Conservation (phyloP, 2,797 vertebrate genomes). For the Tachyglossus aculeatus region DNA sequence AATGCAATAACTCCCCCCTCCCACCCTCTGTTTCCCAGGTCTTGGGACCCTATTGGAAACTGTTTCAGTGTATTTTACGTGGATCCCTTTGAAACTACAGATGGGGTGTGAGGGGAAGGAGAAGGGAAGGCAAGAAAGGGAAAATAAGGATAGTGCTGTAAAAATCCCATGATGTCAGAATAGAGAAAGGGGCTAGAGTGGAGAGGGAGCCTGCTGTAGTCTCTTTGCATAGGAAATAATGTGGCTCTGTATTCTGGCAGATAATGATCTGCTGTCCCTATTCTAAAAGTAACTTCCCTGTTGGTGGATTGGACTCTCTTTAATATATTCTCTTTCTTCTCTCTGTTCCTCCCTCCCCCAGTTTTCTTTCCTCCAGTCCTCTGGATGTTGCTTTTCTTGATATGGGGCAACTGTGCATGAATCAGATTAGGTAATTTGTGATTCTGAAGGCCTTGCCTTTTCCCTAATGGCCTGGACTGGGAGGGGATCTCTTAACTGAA, state of each 20-base stretch:
- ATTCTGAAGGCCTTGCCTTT: background rate
- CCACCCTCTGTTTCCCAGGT: no score
- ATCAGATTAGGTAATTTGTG: background rate
- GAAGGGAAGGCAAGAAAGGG: no score
- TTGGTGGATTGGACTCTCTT: background rate
- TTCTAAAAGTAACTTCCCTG: no score
- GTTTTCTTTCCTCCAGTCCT: background rate
- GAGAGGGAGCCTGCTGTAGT: rapidly evolving
- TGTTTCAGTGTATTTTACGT: background rate
- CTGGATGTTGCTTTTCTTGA: background rate
- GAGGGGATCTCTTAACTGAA: no score
- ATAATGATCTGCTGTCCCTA: background rate
- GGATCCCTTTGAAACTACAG: background rate
- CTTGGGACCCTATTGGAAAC: background rate
- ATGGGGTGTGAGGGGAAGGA: background rate
- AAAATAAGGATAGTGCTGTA: background rate
- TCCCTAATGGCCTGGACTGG: background rate
- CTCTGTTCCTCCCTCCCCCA: background rate
- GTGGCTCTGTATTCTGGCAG: background rate
- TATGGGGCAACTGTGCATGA: background rate
- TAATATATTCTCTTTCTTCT: background rate
- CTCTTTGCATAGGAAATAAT: rapidly evolving
- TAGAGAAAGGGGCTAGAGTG: no score
- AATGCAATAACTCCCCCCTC: no score
- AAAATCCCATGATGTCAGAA: background rate